Percentiles rank a stretch among this genome's conserved stretches.
Evolutionary conservation across 2,113 vertebrate genomes (phyloP).

Genomic region (Hippocampus barbouri): DNA sequence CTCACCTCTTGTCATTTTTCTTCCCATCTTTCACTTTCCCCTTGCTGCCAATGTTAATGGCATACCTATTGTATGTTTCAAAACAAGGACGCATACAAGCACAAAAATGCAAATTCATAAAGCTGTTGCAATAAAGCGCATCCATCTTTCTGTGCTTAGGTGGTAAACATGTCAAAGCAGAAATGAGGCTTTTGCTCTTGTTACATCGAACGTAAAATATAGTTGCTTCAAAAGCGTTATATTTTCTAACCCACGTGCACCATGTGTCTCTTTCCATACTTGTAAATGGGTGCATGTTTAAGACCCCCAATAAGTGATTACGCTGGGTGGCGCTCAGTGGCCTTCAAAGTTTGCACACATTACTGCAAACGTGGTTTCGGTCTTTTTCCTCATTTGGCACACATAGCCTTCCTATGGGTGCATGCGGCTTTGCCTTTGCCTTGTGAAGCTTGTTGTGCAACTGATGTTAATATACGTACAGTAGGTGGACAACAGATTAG

Average conservation of each 20-base stretch:
- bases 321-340: neutral
- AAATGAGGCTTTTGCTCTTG: conserved; percentile 2
- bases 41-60: conserved; percentile 36
- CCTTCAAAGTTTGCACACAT: neutral
- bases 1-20: conserved; percentile 14
- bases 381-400: neutral
- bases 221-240: neutral
- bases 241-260: neutral
- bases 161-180: neutral
- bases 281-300: neutral
- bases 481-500: neutral
- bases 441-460: neutral
- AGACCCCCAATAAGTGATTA: neutral
- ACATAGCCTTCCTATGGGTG: neutral
- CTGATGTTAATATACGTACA: neutral
- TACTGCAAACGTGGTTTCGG: no score
- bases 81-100: conserved; percentile 11
- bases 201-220: neutral
- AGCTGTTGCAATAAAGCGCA: neutral
- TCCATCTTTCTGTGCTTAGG: neutral
- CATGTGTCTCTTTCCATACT: neutral
- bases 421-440: neutral
- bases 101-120: conserved; percentile 1
- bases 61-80: conserved; percentile 16
- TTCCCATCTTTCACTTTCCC: conserved; percentile 13